phyloP scores from a whole-genome alignment of 2,888 invertebrate species.

The Yponomeuta malinellus region DNA sequence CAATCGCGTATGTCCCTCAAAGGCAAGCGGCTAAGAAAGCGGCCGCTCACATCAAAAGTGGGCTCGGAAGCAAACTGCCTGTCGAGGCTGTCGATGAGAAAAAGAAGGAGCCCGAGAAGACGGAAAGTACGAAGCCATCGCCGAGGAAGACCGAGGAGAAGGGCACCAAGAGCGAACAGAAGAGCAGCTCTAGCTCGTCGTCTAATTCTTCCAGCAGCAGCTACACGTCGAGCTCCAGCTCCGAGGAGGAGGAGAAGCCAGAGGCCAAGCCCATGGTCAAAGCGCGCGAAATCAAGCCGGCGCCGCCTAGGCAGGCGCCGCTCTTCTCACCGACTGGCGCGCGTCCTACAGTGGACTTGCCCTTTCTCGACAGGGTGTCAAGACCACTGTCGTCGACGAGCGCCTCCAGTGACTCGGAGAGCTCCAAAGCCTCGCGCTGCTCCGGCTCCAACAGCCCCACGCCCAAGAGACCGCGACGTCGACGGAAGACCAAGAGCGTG shows the following conservation, averaged over 20 bases:
- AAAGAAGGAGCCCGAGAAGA: slow-evolving; percentile 53
- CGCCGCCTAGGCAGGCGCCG: slow-evolving; percentile 42
- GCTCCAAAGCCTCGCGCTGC: slow-evolving; percentile 55
- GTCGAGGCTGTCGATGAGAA: slow-evolving; percentile 50
- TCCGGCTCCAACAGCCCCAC: slow-evolving; percentile 59
- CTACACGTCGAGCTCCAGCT: slow-evolving; percentile 77
- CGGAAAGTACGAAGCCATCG: slow-evolving; percentile 43
- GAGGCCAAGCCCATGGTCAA: slow-evolving; percentile 57
- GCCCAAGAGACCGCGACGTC: slow-evolving; percentile 60
- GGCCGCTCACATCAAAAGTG: slow-evolving; percentile 91
- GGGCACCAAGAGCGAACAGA: slow-evolving; percentile 40
- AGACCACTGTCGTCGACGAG: slow-evolving; percentile 79
- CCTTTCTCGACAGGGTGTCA: slow-evolving; percentile 88
- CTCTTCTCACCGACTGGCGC: slow-evolving; percentile 65
- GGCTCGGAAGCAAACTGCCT: slow-evolving; percentile 76
- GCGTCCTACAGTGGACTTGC: slow-evolving; percentile 79
- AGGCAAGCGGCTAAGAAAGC: slow-evolving; percentile 94
- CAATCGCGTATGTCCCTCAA: slow-evolving; percentile 90
- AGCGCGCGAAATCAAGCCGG: slow-evolving; percentile 62
- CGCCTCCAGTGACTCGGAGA: slow-evolving; percentile 78
- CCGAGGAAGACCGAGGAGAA: slow-evolving; percentile 68
- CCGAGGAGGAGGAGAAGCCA: slow-evolving; percentile 72
- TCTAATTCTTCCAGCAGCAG: slow-evolving; percentile 73
- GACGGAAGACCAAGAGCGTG: slow-evolving; percentile 55
- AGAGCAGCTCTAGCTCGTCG: slow-evolving; percentile 70